Evolutionary conservation across 1,140 invertebrate species (phyloP), one percentile per base, ranked within the genome.

Genomic region (Tyrophagus putrescentiae): DNA sequence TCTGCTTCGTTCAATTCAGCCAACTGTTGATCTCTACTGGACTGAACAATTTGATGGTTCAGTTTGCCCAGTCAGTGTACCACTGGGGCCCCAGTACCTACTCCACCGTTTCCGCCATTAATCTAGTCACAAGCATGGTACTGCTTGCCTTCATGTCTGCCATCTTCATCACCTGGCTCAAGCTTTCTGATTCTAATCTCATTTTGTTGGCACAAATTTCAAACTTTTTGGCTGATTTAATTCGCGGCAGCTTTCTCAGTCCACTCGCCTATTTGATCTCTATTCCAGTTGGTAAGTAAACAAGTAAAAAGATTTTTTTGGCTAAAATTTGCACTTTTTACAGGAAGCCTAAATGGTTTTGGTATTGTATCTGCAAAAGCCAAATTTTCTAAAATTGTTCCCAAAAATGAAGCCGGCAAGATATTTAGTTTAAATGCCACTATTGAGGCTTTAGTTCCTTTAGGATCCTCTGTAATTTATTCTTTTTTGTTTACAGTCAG

Each of bases 321-420:
- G 21, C 21, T 21, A 39, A 39, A n/a, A n/a, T n/a, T n/a, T n/a
- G n/a, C n/a, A n/a, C n/a, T n/a, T n/a, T n/a, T n/a, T n/a, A n/a
- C n/a, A n/a, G n/a, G n/a, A n/a, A 21, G 45, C 31, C 31, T 48
- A 7, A 9, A 7, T 21, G 7, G 45, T 7, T 48, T 48, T 21
- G 45, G 7, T 13, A 18, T 48, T 7, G 45, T 48, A 7, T 48
- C 45, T 7, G 45, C 45, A 13, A 48, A 48, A 48, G 31, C 21
- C 18, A 48, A 48, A 48, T 48, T 48, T 29, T 48, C 45, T 29
- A 48, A 48, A 48, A 48, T 48, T 48, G 31, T 48, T 48, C 45
- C 45, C 23, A 7, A 7, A 48, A 21, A 48, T 48, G 45, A 48
- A 48, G 18, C 31, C 9, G 45, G 45, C 45, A 48, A 48, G 31